Conservation (phyloP, 2,888 invertebrate genomes). For the Ditylenchus weischeri region DNA sequence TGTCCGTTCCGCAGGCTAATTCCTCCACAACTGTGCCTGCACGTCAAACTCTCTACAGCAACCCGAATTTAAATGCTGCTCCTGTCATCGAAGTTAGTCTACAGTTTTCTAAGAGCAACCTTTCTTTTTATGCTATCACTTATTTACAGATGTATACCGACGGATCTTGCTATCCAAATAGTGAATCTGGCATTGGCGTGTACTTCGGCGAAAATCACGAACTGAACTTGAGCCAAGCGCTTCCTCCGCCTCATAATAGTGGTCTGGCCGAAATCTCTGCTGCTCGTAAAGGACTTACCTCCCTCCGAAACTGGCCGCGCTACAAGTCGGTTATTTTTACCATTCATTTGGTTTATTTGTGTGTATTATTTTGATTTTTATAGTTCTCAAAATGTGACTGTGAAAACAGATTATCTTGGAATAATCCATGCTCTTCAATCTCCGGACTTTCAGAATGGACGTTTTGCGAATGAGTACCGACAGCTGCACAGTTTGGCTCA, state of each 20-base stretch:
- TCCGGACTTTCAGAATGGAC: no score
- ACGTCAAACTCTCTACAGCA: neutral
- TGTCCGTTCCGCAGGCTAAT: no score
- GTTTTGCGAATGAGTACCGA: neutral
- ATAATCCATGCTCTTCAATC: conserved; percentile 2
- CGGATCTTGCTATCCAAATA: neutral
- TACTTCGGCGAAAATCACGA: conserved; percentile 7
- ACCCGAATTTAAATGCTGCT: no score
- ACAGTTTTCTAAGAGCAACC: no score
- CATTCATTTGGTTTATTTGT: no score
- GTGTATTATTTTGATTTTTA: no score
- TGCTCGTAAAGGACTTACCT: neutral
- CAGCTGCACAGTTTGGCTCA: neutral
- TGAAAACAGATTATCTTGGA: neutral
- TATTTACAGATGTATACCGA: conserved; percentile 9
- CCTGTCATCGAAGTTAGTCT: no score
- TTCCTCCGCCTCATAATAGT: conserved; percentile 3
- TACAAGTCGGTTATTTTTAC: no score
- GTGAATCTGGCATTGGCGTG: conserved; percentile 5
- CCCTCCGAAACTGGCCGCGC: no score
- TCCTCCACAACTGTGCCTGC: no score
- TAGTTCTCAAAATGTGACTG: conserved; percentile 10
- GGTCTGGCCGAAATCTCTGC: conserved; percentile 8
- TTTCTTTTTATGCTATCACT: neutral
- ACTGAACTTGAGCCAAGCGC: conserved; percentile 1